Evolutionary conservation across 2,113 vertebrate genomes (phyloP).

Genomic region (Picathartes gymnocephalus): DNA sequence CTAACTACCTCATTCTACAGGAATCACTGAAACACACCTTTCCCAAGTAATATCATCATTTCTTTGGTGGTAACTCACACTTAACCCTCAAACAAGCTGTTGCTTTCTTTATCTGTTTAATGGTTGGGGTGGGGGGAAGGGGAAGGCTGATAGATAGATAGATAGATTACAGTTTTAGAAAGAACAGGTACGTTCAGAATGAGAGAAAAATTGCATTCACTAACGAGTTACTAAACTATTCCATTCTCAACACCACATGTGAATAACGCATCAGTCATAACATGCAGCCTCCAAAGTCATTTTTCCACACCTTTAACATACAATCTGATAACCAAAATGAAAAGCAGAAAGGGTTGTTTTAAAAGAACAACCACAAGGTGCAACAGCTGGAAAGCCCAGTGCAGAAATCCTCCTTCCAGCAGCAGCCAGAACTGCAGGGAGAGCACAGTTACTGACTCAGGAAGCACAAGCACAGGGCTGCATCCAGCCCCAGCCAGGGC

Average conservation of each 20-base stretch:
- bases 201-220: background rate
- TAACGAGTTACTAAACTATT: background rate
- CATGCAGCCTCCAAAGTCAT: background rate
- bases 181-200: background rate
- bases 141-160: accelerated
- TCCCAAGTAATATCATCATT: background rate
- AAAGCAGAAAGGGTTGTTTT: background rate
- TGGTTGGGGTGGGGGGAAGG: background rate
- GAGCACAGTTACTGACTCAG: background rate
- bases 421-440: background rate
- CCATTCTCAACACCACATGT: background rate
- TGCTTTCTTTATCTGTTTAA: background rate
- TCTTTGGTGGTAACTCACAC: background rate
- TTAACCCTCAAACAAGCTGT: background rate
- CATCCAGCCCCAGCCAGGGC: background rate
- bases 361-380: background rate
- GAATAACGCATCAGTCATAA: background rate
- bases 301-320: background rate
- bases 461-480: background rate
- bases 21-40: background rate
- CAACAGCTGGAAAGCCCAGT: background rate
- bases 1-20: background rate
- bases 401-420: background rate
- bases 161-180: background rate
- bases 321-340: background rate